Percentiles rank a stretch among this genome's conserved stretches.
phyloP scores from a whole-genome alignment of 2,888 invertebrate genomes.

The Dynastes hyllus region DNA sequence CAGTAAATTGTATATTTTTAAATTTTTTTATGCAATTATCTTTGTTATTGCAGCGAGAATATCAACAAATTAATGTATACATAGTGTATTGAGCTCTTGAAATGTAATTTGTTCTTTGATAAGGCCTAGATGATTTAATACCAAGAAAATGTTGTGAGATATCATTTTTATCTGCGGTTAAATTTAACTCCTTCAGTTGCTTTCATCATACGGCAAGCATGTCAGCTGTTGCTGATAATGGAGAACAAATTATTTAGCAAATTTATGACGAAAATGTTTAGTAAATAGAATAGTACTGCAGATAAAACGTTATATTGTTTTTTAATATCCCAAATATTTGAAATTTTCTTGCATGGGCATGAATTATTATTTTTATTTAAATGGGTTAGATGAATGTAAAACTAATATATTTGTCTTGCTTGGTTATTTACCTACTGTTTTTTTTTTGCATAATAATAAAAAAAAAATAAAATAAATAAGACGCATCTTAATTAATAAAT shows the following conservation, averaged over 20 bases:
- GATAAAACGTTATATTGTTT: no score
- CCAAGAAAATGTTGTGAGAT: background rate
- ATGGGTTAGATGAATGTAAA: no score
- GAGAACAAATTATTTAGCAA: slow-evolving; percentile 21
- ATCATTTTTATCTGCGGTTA: background rate
- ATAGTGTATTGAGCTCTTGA: background rate
- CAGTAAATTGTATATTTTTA: background rate
- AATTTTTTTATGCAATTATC: slow-evolving; percentile 3
- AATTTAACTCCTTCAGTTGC: background rate
- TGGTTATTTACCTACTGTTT: no score
- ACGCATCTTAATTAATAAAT: no score
- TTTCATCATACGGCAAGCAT: background rate
- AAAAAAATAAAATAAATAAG: no score
- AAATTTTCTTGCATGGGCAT: no score
- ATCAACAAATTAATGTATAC: background rate
- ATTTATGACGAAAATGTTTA: slow-evolving; percentile 9
- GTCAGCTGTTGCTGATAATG: slow-evolving; percentile 2
- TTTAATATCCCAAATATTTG: no score
- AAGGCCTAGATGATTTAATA: background rate
- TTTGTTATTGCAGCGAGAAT: background rate
- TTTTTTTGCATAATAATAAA: no score
- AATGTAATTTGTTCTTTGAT: slow-evolving; percentile 12
- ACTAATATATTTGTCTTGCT: no score
- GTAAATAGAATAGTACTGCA: background rate
- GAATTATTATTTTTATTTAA: no score